A percentile compares a stretch with the other conserved stretches of the same genome.
These are phyloP conservation scores for Picus viridis DNA, from an alignment of 2,797 vertebrate genomes.

Conservation along the genomic window DNA sequence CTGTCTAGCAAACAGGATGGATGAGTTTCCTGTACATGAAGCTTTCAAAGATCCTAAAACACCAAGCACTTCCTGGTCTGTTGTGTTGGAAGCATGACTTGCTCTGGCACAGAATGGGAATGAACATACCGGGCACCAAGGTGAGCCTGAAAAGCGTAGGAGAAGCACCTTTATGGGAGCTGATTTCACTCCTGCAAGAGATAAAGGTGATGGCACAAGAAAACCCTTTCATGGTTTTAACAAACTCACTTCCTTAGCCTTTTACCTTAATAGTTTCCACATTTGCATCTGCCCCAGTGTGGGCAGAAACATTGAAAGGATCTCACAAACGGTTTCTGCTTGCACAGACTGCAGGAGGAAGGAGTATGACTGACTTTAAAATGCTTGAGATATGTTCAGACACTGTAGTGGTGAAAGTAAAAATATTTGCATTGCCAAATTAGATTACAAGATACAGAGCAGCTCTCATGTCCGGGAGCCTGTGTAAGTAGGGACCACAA, in stretches of 20 bases:
- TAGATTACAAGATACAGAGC: background rate
- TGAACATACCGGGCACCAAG: accelerated
- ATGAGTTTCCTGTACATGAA: background rate
- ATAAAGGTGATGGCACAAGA: background rate
- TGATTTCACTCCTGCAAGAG: background rate
- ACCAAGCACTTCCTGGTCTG: background rate
- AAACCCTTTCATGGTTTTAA: background rate
- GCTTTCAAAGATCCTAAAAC: background rate
- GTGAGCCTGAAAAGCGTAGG: background rate
- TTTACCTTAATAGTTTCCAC: background rate
- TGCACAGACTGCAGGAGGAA: background rate
- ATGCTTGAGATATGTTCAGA: background rate
- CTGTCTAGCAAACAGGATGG: background rate
- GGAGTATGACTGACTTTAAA: background rate
- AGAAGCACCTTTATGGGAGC: background rate
- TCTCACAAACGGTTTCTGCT: background rate
- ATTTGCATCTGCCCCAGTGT: background rate
- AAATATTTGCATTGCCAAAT: background rate
- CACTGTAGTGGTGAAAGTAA: background rate
- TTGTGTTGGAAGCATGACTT: background rate
- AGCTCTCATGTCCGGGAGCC: background rate
- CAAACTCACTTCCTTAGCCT: background rate
- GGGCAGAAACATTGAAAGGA: background rate
- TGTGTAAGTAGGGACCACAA: background rate
- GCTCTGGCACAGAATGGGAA: background rate